phyloP scores from a whole-genome alignment of 2,888 invertebrate species.

The Eumerus sabulonum region DNA sequence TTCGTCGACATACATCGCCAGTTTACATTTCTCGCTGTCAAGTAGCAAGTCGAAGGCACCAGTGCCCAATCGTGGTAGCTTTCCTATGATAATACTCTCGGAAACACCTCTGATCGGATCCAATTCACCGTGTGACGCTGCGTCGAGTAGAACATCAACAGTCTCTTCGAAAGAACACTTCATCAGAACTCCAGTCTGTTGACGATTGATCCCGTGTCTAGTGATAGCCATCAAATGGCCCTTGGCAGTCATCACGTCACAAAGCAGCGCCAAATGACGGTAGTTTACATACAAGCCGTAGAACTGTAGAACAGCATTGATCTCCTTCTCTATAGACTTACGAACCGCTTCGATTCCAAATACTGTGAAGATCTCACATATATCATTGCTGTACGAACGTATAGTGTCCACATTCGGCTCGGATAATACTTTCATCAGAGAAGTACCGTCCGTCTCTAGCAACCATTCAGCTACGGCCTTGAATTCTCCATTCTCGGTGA shows the following conservation, averaged over 20 bases:
- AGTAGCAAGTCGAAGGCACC: slow-evolving; percentile 96
- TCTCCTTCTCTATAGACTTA: slow-evolving; percentile 98
- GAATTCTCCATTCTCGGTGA: slow-evolving; percentile 95
- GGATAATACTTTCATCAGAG: slow-evolving; percentile 94
- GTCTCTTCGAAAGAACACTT: slow-evolving; percentile 98
- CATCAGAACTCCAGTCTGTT: slow-evolving; percentile 97
- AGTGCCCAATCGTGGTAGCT: slow-evolving; percentile 94
- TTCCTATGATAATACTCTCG: slow-evolving; percentile 98
- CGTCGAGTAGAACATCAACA: slow-evolving; percentile 96
- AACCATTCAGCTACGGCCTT: slow-evolving; percentile 98
- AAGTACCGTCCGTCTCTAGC: slow-evolving; percentile 98
- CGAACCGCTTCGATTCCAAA: slow-evolving; percentile 98
- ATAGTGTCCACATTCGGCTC: slow-evolving; percentile 98
- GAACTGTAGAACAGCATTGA: slow-evolving; percentile 98
- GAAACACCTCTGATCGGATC: slow-evolving; percentile 98
- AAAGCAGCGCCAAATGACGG: slow-evolving; percentile 96
- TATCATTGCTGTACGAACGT: slow-evolving; percentile 98
- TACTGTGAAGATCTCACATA: slow-evolving; percentile 97
- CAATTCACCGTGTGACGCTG: slow-evolving; percentile 95
- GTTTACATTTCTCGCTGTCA: slow-evolving; percentile 97
- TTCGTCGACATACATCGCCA: slow-evolving; percentile 94
- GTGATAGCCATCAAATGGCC: slow-evolving; percentile 99
- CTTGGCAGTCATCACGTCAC: slow-evolving; percentile 99
- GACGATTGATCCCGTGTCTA: slow-evolving; percentile 98
- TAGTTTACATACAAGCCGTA: slow-evolving; percentile 99